Conservation (phyloP, 2,113 vertebrate species). For the Zosterops lateralis region DNA sequence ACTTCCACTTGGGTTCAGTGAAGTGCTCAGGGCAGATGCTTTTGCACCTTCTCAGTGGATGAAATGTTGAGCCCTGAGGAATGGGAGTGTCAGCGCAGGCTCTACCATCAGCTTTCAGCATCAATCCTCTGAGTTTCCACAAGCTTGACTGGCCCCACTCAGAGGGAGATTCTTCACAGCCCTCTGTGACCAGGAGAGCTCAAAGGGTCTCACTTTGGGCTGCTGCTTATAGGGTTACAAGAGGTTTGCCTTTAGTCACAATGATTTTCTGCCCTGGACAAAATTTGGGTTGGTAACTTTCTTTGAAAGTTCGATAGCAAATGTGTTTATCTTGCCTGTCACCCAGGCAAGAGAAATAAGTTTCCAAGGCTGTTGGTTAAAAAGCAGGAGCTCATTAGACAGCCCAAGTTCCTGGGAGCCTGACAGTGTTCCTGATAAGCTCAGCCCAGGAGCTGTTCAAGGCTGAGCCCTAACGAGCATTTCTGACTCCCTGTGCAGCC, state of each 20-base stretch:
- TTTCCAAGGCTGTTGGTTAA: background rate
- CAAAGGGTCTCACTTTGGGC: background rate
- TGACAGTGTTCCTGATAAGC: background rate
- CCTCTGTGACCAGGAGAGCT: background rate
- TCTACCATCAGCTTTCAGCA: accelerated
- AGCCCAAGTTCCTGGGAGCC: background rate
- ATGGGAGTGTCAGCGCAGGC: background rate
- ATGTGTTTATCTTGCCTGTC: background rate
- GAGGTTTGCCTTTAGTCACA: background rate
- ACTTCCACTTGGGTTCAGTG: background rate
- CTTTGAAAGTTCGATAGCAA: accelerated
- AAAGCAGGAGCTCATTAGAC: background rate
- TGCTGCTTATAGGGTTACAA: background rate
- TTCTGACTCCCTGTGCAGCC: background rate
- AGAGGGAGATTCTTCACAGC: background rate
- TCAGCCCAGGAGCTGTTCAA: background rate
- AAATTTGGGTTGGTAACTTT: background rate
- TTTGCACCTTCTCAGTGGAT: background rate
- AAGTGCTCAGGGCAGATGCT: background rate
- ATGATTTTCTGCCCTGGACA: background rate
- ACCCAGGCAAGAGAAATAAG: background rate
- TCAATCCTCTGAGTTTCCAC: accelerated
- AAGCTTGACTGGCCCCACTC: too few relatives aligned
- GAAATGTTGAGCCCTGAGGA: background rate
- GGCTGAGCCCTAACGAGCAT: background rate